Evolutionary conservation across 2,888 invertebrate genomes (phyloP).

Genomic region (Alloplasta piceator): DNA sequence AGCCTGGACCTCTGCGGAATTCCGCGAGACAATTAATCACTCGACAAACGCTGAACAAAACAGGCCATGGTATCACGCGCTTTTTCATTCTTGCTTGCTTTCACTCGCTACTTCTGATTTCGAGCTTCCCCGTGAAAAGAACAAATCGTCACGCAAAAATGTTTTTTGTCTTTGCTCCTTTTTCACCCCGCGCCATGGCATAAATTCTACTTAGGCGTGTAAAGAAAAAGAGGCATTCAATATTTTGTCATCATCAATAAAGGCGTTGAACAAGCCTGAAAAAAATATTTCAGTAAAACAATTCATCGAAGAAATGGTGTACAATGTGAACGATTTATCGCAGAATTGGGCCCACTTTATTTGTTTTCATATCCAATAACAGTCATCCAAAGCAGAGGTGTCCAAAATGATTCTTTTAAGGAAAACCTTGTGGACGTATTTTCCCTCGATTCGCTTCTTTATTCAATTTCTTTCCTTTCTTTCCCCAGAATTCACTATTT

Average conservation of each 20-base stretch:
- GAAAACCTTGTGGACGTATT: no score
- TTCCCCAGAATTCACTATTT: no score
- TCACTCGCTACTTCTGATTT: conserved; percentile 4
- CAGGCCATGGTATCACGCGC: not conserved
- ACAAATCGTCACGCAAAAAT: conserved; percentile 2
- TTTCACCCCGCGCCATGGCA: not conserved
- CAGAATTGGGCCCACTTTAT: no score
- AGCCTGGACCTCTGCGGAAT: not conserved
- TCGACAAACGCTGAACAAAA: conserved; percentile 17
- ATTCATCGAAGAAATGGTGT: not conserved
- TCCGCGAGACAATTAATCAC: conserved; percentile 47
- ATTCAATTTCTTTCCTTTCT: no score
- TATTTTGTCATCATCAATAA: not conserved
- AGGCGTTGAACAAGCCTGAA: not conserved
- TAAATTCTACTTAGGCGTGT: not conserved
- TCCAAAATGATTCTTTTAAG: no score
- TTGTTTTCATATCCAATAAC: no score
- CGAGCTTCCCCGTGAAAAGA: not conserved
- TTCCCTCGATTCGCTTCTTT: no score
- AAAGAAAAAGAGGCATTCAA: not conserved
- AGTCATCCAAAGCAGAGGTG: no score
- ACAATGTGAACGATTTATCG: no score
- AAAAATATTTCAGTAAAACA: not conserved
- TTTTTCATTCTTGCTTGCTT: conserved; percentile 1
- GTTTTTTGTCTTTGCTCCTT: not conserved